Base-by-base conservation (phyloP, 2,113 vertebrate species). In the Clupea harengus region DNA sequence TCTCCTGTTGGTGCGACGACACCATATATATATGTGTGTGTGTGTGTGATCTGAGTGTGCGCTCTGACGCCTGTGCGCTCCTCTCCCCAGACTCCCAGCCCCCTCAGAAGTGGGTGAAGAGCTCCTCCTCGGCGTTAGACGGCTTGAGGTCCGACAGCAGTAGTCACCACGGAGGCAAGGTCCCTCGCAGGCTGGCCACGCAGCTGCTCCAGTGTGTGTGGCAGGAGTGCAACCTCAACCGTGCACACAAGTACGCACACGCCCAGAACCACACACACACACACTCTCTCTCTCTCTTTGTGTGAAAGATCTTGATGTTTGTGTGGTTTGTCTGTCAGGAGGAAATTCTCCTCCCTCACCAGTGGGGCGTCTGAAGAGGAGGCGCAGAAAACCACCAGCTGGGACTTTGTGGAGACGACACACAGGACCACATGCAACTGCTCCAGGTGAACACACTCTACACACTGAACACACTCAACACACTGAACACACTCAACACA, bases 181-280 rank as follows among this genome's bases (percentile, higher is more conserved):
- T 99, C 91, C 98, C 98, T 52, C 96, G 96, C 60, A 96, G 96
- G 88, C 90, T 99, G 64, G 96, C 98, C 91, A 97, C 95, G 90
- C 97, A 98, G 83, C 96, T 97, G 93, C 97, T 98, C 92, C 97
- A 99, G 93, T 94, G 96, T 91, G 98, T 99, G 83, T 99, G 98
- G 98, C 98, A 99, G 93, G 98, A 99, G 95, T 99, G 97, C 95
- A 99, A 97, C 94, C 96, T 98, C 95, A 98, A 98, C 95, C 95
- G 96, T 95, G 95, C 96, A 83, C 97, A 98, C 95, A 99, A 99
- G 98, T 99, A 94, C 0, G 97, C 22, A 20, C 54, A 60, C 54
- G 89, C 11, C 57, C 45, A 10, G 11, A 52, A 52, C 50, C 54
- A 60, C 18, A 6, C 18, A 20, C 4, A 2, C 18, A 54, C 52